Base-by-base conservation (phyloP, 2,113 vertebrate species). In the Corythornis cristatus region DNA sequence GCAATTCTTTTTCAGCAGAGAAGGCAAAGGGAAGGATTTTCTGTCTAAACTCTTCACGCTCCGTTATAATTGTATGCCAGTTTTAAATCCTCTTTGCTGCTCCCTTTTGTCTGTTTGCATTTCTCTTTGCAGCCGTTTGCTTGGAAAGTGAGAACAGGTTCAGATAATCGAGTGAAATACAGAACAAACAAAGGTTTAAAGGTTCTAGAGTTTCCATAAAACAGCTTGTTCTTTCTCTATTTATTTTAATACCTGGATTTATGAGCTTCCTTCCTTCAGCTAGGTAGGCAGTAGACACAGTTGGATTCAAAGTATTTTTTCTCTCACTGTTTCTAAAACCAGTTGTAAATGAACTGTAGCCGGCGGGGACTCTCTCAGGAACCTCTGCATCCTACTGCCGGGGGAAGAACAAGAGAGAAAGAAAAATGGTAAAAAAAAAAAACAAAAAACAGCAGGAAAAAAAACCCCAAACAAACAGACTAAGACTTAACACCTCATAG, bases 221-320 rank as follows among this genome's bases (percentile, higher is more conserved):
- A 43, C 28, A 62, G 43, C 33, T 74, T 21, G 20, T 83, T 83
- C 74, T 57, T 93, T 61, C 23, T 86, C 31, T 82, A 22, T 90
- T 94, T 91, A 54, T 87, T 94, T 87, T 79, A 90, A n/a, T 87
- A 72, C 70, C 42, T 82, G 48, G 90, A 90, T 94, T 96, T 84
- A 90, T 46, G 74, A 33, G 73, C 67, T 92, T 42, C 25, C 57
- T 79, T 48, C 56, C 73, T 82, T 82, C 81, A 89, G 46, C 22
- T 54, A 93, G 58, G 78, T 29, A 89, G 50, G 84, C 7, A 93
- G 86, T 46, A 79, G 62, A 17, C 66, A 75, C 3, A 65, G 70
- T 90, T 42, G 76, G 74, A 90, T 66, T 87, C 75, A 76, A 75
- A 77, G 70, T 19, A 56, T 82, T 94, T 20, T 20, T 56, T 66